Conservation (phyloP, 2,888 invertebrate species). For the Nasonovia ribisnigri region DNA sequence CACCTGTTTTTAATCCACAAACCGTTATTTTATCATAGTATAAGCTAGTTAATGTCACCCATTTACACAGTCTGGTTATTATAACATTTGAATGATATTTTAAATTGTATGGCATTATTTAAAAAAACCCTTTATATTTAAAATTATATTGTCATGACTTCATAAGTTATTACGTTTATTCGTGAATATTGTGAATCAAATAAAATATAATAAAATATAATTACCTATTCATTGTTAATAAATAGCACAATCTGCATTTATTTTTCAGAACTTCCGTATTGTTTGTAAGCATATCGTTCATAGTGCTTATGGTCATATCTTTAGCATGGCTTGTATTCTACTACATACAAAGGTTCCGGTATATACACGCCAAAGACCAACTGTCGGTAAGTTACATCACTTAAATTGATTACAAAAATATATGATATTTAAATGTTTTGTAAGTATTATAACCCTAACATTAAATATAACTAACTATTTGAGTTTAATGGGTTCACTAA, state of each 20-base stretch:
- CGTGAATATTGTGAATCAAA: background rate
- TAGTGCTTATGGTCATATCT: constrained; percentile 94
- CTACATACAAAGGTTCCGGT: constrained; percentile 94
- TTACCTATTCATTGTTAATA: background rate
- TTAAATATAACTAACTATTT: background rate
- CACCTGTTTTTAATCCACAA: background rate
- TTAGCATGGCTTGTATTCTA: constrained; percentile 96
- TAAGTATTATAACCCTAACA: background rate
- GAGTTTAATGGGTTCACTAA: background rate
- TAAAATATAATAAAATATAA: no score
- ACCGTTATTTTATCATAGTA: background rate
- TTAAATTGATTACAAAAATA: background rate
- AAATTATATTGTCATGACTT: background rate
- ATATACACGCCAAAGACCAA: constrained; percentile 94
- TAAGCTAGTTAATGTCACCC: background rate
- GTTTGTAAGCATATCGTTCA: constrained; percentile 95
- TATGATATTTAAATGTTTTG: background rate
- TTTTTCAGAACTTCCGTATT: constrained; percentile 87
- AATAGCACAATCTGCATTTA: background rate
- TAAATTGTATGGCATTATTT: background rate
- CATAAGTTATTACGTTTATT: background rate
- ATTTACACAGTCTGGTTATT: constrained; percentile 4
- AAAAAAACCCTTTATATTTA: background rate
- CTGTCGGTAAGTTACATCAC: constrained; percentile 80
- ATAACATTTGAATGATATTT: background rate